Percentiles rank a stretch among this genome's conserved stretches.
These are phyloP conservation scores for Ploceus nigricollis DNA, from an alignment of 2,113 vertebrate genomes.

Conservation along the genomic window DNA sequence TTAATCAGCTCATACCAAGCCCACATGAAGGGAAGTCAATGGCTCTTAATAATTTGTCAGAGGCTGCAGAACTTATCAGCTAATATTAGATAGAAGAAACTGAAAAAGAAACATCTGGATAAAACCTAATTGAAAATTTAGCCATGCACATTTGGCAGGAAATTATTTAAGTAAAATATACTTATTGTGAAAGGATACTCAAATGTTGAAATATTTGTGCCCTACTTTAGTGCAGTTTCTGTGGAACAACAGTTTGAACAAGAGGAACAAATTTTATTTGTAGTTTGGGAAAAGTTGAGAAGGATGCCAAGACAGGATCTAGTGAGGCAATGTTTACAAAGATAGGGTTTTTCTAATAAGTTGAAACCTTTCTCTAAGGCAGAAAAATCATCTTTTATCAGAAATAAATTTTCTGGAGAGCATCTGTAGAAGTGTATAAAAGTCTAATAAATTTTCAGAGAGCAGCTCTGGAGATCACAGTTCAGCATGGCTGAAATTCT, in stretches of 20 bases:
- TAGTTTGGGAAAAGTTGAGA: background rate
- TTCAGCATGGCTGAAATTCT: background rate
- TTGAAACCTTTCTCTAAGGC: background rate
- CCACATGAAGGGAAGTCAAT: background rate
- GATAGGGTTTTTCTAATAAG: background rate
- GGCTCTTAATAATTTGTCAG: constrained; percentile 33
- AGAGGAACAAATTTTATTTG: background rate
- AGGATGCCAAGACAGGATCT: background rate
- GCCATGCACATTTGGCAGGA: background rate
- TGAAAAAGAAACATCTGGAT: background rate
- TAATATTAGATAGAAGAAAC: constrained; percentile 13
- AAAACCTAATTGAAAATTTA: background rate
- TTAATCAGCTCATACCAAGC: background rate
- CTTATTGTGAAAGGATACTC: background rate
- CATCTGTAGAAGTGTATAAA: background rate
- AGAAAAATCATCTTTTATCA: background rate
- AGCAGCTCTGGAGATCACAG: background rate
- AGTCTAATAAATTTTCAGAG: background rate
- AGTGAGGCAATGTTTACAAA: background rate
- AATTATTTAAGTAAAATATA: background rate
- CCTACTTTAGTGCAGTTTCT: background rate
- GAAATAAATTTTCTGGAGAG: background rate
- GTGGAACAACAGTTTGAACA: background rate
- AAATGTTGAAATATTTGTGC: background rate
- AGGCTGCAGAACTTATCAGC: background rate